A percentile compares a stretch with the other conserved stretches of the same genome.
These are phyloP conservation scores for Ectemnius lituratus DNA, from an alignment of 2,888 invertebrate genomes.

Conservation along the genomic window DNA sequence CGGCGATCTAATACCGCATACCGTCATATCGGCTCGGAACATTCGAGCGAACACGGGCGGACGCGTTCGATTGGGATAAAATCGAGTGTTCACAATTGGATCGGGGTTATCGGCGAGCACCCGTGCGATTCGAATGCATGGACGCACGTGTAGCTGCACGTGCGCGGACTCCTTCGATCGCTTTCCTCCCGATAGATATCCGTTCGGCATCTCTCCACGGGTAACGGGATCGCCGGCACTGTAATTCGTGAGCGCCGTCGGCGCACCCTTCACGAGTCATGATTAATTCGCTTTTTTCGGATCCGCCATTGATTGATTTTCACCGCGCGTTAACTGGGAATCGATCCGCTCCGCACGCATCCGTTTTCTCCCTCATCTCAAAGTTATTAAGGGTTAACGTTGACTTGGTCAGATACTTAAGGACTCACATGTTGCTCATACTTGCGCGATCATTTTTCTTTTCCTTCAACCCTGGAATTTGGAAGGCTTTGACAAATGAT, in stretches of 20 bases:
- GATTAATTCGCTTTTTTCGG: slow-evolving; percentile 19
- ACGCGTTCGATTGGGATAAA: slow-evolving; percentile 7
- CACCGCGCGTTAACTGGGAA: too few relatives aligned
- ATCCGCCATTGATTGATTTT: neutral
- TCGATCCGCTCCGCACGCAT: too few relatives aligned
- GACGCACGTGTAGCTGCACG: slow-evolving; percentile 45
- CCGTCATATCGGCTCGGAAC: too few relatives aligned
- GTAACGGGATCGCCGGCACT: slow-evolving; percentile 22
- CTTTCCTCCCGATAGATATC: slow-evolving; percentile 41
- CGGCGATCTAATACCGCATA: too few relatives aligned
- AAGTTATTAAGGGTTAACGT: too few relatives aligned
- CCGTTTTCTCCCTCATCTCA: too few relatives aligned
- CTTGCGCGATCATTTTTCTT: too few relatives aligned
- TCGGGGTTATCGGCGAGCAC: slow-evolving; percentile 4
- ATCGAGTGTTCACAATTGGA: slow-evolving; percentile 13
- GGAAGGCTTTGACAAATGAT: too few relatives aligned
- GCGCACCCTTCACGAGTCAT: slow-evolving; percentile 26
- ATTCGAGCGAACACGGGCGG: too few relatives aligned
- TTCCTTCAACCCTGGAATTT: too few relatives aligned
- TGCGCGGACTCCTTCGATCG: slow-evolving; percentile 42
- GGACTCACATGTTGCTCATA: too few relatives aligned
- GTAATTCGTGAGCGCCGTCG: slow-evolving; percentile 19
- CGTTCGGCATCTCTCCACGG: slow-evolving; percentile 31
- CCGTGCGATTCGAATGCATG: slow-evolving; percentile 6
- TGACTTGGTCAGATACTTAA: too few relatives aligned